These are phyloP conservation scores for Taenaris catops DNA, from an alignment of 2,888 invertebrate species.

Conservation along the genomic window DNA sequence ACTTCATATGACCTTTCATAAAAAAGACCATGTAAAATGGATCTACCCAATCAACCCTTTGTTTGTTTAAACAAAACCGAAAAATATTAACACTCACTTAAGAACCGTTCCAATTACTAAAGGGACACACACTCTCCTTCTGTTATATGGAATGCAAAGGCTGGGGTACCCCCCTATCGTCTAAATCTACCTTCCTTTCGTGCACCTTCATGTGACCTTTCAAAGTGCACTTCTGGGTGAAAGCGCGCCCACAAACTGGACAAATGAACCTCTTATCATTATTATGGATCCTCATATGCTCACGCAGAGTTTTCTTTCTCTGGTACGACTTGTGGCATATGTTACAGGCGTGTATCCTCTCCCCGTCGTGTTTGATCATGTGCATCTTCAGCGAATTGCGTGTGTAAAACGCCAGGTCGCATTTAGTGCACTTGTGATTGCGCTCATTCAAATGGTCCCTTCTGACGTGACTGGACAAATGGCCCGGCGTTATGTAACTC, in stretches of 20 bases:
- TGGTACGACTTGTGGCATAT: constrained; percentile 74
- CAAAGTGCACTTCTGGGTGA: constrained; percentile 69
- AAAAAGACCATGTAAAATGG: no score
- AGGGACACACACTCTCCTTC: no score
- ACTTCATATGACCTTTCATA: constrained; percentile 66
- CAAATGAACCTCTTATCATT: constrained; percentile 68
- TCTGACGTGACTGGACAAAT: constrained; percentile 61
- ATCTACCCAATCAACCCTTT: no score
- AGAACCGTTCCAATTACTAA: no score
- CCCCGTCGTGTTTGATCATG: constrained; percentile 77
- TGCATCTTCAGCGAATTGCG: constrained; percentile 78
- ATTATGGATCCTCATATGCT: constrained; percentile 66
- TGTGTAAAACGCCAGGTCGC: constrained; percentile 73
- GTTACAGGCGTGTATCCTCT: constrained; percentile 69
- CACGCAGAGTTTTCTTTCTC: constrained; percentile 59
- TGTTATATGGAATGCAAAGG: constrained; percentile 16
- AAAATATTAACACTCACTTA: no score
- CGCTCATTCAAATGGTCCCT: constrained; percentile 65
- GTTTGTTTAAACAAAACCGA: no score
- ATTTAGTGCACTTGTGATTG: constrained; percentile 72
- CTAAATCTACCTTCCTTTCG: constrained; percentile 50
- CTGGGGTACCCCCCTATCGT: constrained; percentile 36
- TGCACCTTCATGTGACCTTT: constrained; percentile 68
- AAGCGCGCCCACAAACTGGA: constrained; percentile 64
- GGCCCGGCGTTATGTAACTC: constrained; percentile 69